Evolutionary conservation across 2,888 invertebrate genomes (phyloP), one percentile per base, ranked within the genome.

Genomic region (Caenorhabditis auriculariae): DNA sequence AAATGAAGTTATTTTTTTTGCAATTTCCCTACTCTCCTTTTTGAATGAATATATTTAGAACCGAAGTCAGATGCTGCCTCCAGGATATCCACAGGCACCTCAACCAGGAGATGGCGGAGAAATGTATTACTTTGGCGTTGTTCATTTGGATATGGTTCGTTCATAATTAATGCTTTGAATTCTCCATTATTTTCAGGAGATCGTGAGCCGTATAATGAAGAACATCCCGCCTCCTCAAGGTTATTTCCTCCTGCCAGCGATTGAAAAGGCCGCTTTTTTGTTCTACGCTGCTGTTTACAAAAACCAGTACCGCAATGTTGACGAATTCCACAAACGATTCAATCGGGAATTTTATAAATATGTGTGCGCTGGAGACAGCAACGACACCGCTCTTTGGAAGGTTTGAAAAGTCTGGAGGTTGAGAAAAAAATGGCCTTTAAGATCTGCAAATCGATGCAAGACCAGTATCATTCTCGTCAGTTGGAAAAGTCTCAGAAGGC

Each of bases 321-420:
- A 45, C 19, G 52, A 50, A 4, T 77, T 77, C 56, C 60, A 62
- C 39, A 68, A 66, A 12, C 43, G 58, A 12, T 77, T 77, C 62
- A 76, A 74, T 51, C 55, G 64, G 7, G 72, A 77, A 32, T 77
- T 69, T 41, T 77, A 49, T 64, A 66, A 63, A 43, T 69, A 64
- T 50, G 54, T 49, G 6, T 49, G 60, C 32, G 65, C 44, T n/a
- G 64, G 60, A 12, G 50, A 45, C n/a, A 41, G 55, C 15, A 54
- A 70, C 4, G 67, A 69, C 45, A 57, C 51, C n/a, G 75, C 76
- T 0, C 49, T 76, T 3, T 51, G 51, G 23, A 71, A 68, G 60
- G 74, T 75, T 5, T 12, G 49, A 2, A 6, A 21, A 4, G 19
- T 2, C 26, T 23, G 9, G n/a, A 26, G 26, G 44, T 38, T 45